Conservation (phyloP, 2,797 vertebrate species). For the Hypotaenidia okinawae region DNA sequence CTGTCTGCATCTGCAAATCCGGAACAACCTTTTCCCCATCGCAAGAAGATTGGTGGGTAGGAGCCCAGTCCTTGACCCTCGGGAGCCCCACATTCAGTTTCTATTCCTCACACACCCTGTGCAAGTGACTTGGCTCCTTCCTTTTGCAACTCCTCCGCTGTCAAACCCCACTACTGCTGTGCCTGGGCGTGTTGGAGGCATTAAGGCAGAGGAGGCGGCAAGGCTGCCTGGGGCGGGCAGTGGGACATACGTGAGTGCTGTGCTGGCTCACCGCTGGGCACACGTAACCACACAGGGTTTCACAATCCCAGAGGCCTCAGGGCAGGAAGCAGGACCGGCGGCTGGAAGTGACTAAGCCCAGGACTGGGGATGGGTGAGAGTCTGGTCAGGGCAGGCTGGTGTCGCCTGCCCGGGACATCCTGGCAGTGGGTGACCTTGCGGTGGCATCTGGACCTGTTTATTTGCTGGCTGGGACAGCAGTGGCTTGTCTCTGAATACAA, state of each 20-base stretch:
- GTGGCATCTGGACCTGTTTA: not conserved
- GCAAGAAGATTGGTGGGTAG: not conserved
- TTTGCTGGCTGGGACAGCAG: not conserved
- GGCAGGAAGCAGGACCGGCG: not conserved
- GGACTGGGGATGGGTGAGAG: not conserved
- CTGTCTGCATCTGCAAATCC: not conserved
- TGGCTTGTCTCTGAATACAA: not conserved
- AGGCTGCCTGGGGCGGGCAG: fast-evolving
- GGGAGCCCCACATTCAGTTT: not conserved
- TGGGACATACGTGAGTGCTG: not conserved
- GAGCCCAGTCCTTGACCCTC: not conserved
- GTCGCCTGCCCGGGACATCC: not conserved
- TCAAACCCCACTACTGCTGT: not conserved
- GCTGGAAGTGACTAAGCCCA: not conserved
- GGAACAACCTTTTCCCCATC: too few species aligned
- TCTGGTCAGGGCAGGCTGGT: not conserved
- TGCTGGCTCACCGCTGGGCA: not conserved
- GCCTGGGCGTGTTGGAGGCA: not conserved
- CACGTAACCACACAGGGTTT: not conserved
- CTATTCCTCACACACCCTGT: not conserved
- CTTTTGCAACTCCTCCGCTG: not conserved
- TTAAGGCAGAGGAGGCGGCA: not conserved
- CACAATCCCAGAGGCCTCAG: not conserved
- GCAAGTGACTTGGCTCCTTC: not conserved
- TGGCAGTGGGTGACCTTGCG: not conserved